Conservation (phyloP, 2,113 vertebrate species). For the Dromaius novaehollandiae region DNA sequence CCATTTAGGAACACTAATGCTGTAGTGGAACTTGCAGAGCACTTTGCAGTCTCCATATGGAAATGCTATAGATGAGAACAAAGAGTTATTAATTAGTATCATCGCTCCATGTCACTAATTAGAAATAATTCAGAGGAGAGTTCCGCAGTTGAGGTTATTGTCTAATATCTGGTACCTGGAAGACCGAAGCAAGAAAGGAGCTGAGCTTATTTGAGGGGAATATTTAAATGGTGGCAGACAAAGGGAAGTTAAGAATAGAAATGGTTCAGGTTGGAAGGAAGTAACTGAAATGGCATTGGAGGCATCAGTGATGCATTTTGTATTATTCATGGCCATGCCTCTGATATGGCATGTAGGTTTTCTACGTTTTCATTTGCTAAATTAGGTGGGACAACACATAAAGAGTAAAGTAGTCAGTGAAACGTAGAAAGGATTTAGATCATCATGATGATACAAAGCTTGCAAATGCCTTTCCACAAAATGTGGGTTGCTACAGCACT, state of each 20-base stretch:
- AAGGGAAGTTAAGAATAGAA: not conserved
- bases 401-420: slow-evolving; percentile 50
- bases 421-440: slow-evolving; percentile 49
- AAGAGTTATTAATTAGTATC: not conserved
- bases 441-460: not conserved
- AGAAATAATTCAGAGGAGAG: not conserved
- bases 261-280: slow-evolving; percentile 34
- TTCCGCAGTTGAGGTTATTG: not conserved
- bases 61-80: not conserved
- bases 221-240: not conserved
- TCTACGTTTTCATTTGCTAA: slow-evolving; percentile 38
- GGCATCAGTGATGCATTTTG: slow-evolving; percentile 50
- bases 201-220: not conserved
- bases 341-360: slow-evolving; percentile 6
- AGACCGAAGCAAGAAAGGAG: not conserved
- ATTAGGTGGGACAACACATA: slow-evolving; percentile 59
- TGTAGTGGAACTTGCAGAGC: not conserved
- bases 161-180: not conserved
- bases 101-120: not conserved
- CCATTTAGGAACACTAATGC: not conserved
- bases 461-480: slow-evolving; percentile 19
- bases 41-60: not conserved
- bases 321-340: slow-evolving; percentile 56
- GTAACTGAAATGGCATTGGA: slow-evolving; percentile 27
- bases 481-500: slow-evolving; percentile 29